Base-by-base conservation (phyloP, 37 sponge, comb jelly and placozoan genomes). In the Ephydatia muelleri region DNA sequence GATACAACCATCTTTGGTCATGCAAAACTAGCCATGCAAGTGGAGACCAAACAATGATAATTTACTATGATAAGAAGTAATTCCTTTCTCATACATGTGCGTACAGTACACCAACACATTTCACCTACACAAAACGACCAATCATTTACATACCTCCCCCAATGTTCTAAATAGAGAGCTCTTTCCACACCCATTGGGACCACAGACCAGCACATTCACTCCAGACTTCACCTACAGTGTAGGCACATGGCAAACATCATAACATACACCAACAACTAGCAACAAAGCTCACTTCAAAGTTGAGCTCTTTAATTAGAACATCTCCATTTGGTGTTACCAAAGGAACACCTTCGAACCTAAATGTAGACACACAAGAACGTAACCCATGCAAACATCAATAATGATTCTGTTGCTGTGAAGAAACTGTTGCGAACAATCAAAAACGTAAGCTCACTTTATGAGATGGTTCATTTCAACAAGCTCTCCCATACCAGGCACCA, bases 151-250 rank as follows among this genome's bases (percentile, higher is more conserved):
- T 73, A 95, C 96, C 75, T 95, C 97, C 78, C 97, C 95, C 23
- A 97, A 82, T 26, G 95, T 92, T 57, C 97, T 80, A 72, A 97
- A 95, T 9, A 97, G 87, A 23, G 97, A 97, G 86, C 97, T 97
- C 85, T 97, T 97, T 27, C 97, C 97, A 86, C 97, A 97, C 29
- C 97, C 97, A 76, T 97, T 97, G 36, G 97, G 97, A 29, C 97
- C 97, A 88, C 95, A 92, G 25, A 97, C 93, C 30, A 97, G 78
- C 31, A 93, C 92, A 77, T 97, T 95, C 93, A 95, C 92, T 2
- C 97, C 97, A 48, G 95, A 88, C 68, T 85, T 89, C n/a, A 96
- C 94, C 93, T 92, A 70, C n/a, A n/a, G n/a, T n/a, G n/a, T n/a
- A n/a, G n/a, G n/a, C n/a, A 11, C 47, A 43, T 43, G 8, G 8